Conservation (phyloP, 1,140 invertebrate genomes). For the Brachionus sp. region DNA sequence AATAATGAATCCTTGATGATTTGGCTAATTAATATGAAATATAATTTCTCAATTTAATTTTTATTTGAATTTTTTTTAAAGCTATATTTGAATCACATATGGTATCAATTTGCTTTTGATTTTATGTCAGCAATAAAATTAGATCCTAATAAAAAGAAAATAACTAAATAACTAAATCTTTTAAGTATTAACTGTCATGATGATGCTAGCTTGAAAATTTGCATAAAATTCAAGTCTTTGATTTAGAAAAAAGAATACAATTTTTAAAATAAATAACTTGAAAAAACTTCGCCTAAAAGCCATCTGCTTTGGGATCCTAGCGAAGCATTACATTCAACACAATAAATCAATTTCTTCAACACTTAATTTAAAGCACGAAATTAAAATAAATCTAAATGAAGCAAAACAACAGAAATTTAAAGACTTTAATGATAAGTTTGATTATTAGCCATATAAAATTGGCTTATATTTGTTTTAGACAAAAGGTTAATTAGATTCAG, state of each 20-base stretch:
- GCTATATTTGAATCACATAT: neutral
- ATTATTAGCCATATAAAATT: slow-evolving; percentile 29
- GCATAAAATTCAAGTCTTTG: neutral
- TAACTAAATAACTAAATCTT: neutral
- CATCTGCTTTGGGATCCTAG: neutral
- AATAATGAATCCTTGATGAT: too few relatives aligned
- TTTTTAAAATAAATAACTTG: neutral
- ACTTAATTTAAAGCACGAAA: neutral
- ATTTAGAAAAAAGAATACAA: neutral
- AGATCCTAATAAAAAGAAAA: neutral
- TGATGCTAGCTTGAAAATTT: neutral
- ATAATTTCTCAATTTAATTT: too few relatives aligned
- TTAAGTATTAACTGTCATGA: neutral
- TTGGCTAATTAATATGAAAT: too few relatives aligned
- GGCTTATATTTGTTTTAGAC: neutral
- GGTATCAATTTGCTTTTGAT: neutral
- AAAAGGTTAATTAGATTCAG: slow-evolving; percentile 15
- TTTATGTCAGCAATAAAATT: neutral
- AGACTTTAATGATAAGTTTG: neutral
- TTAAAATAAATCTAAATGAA: neutral
- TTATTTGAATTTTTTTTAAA: too few relatives aligned
- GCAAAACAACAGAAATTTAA: neutral
- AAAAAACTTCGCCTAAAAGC: neutral
- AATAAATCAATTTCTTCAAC: neutral
- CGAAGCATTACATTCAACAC: neutral